Conservation (phyloP, 2,797 vertebrate genomes). For the Danio albolineatus region DNA sequence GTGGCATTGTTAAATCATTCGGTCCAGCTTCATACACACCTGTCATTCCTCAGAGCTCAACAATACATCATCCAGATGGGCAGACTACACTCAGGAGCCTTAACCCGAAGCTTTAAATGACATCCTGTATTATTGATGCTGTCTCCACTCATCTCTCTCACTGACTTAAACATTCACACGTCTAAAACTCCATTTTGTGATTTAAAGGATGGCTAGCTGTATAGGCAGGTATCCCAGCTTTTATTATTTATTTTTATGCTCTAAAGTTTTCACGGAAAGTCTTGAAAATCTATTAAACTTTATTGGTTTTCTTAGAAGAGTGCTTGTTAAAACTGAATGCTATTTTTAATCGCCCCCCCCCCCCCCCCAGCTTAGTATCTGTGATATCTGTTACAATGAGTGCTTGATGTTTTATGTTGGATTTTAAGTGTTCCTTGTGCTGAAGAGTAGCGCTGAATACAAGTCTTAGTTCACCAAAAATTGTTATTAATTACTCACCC, state of each 20-base stretch:
- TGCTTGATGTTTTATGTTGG: too few relatives aligned
- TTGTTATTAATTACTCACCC: too few relatives aligned
- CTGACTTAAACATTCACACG: constrained; percentile 61
- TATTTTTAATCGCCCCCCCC: too few relatives aligned
- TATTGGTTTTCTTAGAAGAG: not conserved
- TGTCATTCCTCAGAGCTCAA: constrained; percentile 65
- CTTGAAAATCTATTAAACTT: constrained; percentile 16
- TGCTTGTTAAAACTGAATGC: too few relatives aligned
- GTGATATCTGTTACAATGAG: too few relatives aligned
- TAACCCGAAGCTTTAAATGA: constrained; percentile 80
- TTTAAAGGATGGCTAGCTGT: not conserved
- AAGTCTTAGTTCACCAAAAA: too few relatives aligned
- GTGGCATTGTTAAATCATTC: constrained; percentile 64
- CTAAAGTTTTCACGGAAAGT: constrained; percentile 14
- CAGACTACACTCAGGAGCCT: constrained; percentile 75
- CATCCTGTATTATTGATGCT: constrained; percentile 81
- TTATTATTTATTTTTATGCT: too few relatives aligned
- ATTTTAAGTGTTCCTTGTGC: too few relatives aligned
- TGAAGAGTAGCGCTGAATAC: too few relatives aligned
- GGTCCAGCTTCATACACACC: constrained; percentile 69
- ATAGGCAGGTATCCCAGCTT: not conserved
- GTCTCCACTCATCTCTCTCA: constrained; percentile 75
- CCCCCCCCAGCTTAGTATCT: too few relatives aligned
- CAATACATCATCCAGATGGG: constrained; percentile 61
- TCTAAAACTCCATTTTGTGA: constrained; percentile 50